A percentile compares a stretch with the other conserved stretches of the same genome.
Conservation (phyloP, 2,888 invertebrate genomes). For the Andrena chrysosceles region DNA sequence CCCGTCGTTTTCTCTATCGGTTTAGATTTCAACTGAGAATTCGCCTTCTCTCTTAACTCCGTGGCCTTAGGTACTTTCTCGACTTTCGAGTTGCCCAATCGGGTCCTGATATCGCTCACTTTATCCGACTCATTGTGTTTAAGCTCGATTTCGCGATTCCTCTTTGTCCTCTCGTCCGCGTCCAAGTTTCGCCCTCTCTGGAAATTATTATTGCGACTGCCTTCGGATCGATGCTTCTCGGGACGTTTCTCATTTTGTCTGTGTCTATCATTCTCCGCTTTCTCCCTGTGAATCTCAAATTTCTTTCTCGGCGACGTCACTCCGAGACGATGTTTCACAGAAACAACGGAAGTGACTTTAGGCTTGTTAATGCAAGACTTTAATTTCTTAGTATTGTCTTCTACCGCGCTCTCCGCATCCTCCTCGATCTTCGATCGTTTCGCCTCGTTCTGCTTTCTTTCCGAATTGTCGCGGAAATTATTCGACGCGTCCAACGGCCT, state of each 20-base stretch:
- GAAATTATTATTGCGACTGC: constrained; percentile 63
- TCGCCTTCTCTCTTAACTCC: constrained; percentile 64
- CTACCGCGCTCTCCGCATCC: constrained; percentile 80
- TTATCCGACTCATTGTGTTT: constrained; percentile 57
- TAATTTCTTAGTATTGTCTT: constrained; percentile 65
- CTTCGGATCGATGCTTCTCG: constrained; percentile 61
- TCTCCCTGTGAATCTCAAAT: constrained; percentile 73
- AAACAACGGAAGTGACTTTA: constrained; percentile 81
- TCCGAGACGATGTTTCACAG: constrained; percentile 80
- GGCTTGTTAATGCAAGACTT: constrained; percentile 81
- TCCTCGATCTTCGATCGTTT: constrained; percentile 66
- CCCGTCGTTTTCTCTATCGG: constrained; percentile 50
- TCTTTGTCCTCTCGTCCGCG: constrained; percentile 52
- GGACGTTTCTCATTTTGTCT: constrained; percentile 65
- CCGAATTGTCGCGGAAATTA: constrained; percentile 78
- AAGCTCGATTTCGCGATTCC: constrained; percentile 47
- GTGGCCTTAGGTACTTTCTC: constrained; percentile 60
- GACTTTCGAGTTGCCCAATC: constrained; percentile 61
- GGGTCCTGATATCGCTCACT: constrained; percentile 57
- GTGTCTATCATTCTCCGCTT: constrained; percentile 50
- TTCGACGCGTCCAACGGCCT: constrained; percentile 57
- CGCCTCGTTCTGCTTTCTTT: constrained; percentile 76
- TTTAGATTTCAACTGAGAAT: constrained; percentile 31
- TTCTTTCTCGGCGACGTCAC: constrained; percentile 75
- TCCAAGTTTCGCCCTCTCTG: constrained; percentile 60